phyloP scores from a whole-genome alignment of 2,797 vertebrate genomes.

The Sphaeramia orbicularis region DNA sequence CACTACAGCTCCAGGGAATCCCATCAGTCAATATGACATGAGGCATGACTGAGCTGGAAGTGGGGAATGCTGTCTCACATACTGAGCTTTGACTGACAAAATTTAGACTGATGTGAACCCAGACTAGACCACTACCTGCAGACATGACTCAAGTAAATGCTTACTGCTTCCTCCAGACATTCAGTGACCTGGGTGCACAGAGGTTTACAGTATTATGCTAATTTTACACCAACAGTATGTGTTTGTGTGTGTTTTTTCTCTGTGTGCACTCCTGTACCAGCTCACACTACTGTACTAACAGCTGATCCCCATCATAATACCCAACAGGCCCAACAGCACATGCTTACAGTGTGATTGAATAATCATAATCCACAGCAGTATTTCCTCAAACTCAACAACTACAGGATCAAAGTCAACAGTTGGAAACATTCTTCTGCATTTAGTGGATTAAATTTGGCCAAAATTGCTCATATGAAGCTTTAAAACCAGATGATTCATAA shows the following conservation, averaged over 20 bases:
- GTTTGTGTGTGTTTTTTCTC: slow-evolving; percentile 28
- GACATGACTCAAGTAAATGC: slow-evolving; percentile 55
- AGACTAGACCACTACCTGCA: slow-evolving; percentile 56
- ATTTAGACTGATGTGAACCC: slow-evolving; percentile 70
- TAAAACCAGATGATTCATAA: slow-evolving; percentile 36
- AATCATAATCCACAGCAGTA: slow-evolving; percentile 68
- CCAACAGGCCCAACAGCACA: slow-evolving; percentile 61
- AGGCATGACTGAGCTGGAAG: slow-evolving; percentile 80
- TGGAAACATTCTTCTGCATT: too few species aligned
- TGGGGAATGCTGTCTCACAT: slow-evolving; percentile 74
- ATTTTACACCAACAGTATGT: slow-evolving; percentile 28
- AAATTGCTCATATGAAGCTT: slow-evolving; percentile 25
- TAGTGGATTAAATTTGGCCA: slow-evolving; percentile 36
- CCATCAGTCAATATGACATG: slow-evolving; percentile 81
- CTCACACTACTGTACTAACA: slow-evolving; percentile 66
- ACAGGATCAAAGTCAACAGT: slow-evolving; percentile 28
- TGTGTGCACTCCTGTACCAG: slow-evolving; percentile 60
- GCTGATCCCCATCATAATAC: slow-evolving; percentile 76
- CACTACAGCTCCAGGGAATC: slow-evolving; percentile 77
- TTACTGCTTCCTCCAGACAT: slow-evolving; percentile 33
- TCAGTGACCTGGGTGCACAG: slow-evolving; percentile 40
- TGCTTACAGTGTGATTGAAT: slow-evolving; percentile 68
- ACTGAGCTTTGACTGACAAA: slow-evolving; percentile 64
- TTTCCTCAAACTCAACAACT: slow-evolving; percentile 44
- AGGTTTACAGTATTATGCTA: slow-evolving; percentile 27